Base-by-base conservation (phyloP, 92 coral and sea anemone genomes). In the Chrysogorgia sp. region DNA sequence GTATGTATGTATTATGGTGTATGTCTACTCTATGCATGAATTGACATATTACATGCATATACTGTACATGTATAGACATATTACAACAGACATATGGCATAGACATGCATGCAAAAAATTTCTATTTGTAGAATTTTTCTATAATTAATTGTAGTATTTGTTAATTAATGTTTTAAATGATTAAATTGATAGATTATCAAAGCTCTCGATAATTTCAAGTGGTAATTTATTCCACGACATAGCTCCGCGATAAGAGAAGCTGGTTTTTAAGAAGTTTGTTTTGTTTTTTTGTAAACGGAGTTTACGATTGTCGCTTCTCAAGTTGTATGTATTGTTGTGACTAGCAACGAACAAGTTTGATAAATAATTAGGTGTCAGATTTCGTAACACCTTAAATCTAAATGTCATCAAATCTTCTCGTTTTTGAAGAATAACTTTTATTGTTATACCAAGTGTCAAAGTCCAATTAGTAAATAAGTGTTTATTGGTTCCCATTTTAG, bases 221-320 rank as follows among this genome's bases (percentile, higher is more conserved):
- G 55, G 74, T 21, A 67, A 55, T 8, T 20, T 67, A 67, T 67
- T 67, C 74, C 74, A 67, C n/a, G 56, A 40, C 47, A 12, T 53
- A 35, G 74, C 74, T 67, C 74, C 56, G 74, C 57, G 56, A 20
- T 40, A 67, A 7, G 74, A 67, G 29, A 40, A 67, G 58, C 74
- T 67, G 28, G 41, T 67, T 67, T 40, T 67, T 3, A 67, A 22
- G 30, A 67, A n/a, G 34, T 40, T 67, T 22, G 74, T 67, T 15
- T 67, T 67, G 23, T 13, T 49, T 43, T 67, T 67, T 1, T 31
- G 15, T 22, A 63, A 63, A 63, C 32, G 4, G 37, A 63, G 71
- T 64, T 64, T 61, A 19, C 67, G 37, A 23, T 61, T 43, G 34
- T 61, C 34, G 19, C 40, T 28, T n/a, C n/a, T n/a, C n/a, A n/a